Percentiles rank a stretch among this genome's conserved stretches.
These are phyloP conservation scores for Lichenostomus cassidix DNA, from an alignment of 2,113 vertebrate species.

Conservation along the genomic window DNA sequence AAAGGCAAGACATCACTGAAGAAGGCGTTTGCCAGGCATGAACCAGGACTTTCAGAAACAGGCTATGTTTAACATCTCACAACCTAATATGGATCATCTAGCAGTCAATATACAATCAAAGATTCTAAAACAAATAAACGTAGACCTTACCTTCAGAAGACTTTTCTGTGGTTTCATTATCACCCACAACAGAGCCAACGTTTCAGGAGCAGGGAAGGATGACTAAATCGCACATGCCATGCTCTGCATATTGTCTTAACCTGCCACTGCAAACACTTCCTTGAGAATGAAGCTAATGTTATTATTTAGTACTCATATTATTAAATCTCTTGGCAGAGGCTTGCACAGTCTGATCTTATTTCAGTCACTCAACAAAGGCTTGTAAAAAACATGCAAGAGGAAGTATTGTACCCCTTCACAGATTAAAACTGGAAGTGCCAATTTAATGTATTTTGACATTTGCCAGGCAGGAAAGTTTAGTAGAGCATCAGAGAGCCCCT, in stretches of 20 bases:
- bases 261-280: constrained; percentile 21
- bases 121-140: constrained; percentile 30
- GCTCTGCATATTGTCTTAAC: constrained; percentile 28
- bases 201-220: not conserved
- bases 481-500: not conserved
- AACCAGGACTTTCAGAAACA: constrained; percentile 34
- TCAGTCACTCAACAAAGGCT: constrained; percentile 39
- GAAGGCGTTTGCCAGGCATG: constrained; percentile 7
- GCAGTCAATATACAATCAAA: constrained; percentile 20
- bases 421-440: constrained; percentile 61
- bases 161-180: constrained; percentile 18
- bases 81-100: not conserved
- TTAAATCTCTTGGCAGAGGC: constrained; percentile 56
- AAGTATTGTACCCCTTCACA: constrained; percentile 55
- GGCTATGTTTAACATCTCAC: constrained; percentile 4
- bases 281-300: constrained; percentile 26
- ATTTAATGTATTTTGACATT: constrained; percentile 42
- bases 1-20: not conserved
- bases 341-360: constrained; percentile 47
- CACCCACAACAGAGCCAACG: not conserved
- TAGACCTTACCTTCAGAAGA: not conserved
- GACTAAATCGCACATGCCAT: not conserved
- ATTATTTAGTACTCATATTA: constrained; percentile 62
- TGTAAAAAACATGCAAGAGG: constrained; percentile 54
- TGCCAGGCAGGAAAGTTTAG: constrained; percentile 19